These are phyloP conservation scores for Gavia stellata DNA, from an alignment of 2,113 vertebrate species.

Conservation along the genomic window DNA sequence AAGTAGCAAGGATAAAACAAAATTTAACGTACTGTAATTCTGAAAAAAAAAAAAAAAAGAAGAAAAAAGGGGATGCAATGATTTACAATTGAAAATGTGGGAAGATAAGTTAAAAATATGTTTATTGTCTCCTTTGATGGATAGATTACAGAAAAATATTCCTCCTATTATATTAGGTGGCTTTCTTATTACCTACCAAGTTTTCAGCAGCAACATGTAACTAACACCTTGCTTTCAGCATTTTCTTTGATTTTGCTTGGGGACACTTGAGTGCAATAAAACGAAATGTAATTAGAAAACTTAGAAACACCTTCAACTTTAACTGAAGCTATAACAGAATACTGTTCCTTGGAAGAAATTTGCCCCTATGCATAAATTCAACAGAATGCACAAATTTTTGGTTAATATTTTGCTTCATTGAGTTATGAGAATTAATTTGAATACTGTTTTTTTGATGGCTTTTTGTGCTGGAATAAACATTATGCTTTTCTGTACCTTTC, in stretches of 20 bases:
- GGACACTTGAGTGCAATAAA: background rate
- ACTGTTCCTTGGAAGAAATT: background rate
- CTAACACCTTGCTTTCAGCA: background rate
- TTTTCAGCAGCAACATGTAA: background rate
- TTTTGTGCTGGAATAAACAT: background rate
- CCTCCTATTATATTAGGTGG: background rate
- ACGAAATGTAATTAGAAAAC: background rate
- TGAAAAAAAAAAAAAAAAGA: background rate
- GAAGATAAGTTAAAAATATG: background rate
- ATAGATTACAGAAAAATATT: background rate
- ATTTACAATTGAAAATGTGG: background rate
- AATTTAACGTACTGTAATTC: background rate
- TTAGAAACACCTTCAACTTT: background rate
- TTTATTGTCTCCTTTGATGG: background rate
- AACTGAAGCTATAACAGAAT: background rate
- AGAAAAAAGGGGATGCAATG: fast-evolving
- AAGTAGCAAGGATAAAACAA: background rate
- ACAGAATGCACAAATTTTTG: background rate
- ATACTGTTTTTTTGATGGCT: background rate
- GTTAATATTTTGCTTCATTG: background rate
- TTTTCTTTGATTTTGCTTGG: background rate
- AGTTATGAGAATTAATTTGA: background rate
- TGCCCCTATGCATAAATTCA: background rate
- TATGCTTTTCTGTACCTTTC: background rate
- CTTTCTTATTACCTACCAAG: background rate